These are phyloP conservation scores for Pandemis cinnamomeana DNA, from an alignment of 2,888 invertebrate genomes.

Conservation along the genomic window DNA sequence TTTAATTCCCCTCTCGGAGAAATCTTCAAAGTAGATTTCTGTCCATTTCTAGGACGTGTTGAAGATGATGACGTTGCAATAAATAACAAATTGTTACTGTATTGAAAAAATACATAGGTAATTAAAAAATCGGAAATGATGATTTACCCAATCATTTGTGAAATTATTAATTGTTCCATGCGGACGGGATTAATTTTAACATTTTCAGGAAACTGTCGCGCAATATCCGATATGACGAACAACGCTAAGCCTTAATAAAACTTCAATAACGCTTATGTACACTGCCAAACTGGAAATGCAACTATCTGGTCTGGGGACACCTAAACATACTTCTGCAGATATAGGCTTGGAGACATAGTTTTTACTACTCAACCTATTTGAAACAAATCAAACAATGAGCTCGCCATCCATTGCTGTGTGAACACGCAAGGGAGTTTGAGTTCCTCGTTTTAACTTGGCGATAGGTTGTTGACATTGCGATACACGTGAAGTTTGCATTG, in stretches of 20 bases:
- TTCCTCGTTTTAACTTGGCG: slow-evolving; percentile 45
- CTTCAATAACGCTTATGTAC: slow-evolving; percentile 70
- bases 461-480: slow-evolving; percentile 50
- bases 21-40: too few relatives aligned
- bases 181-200: background rate
- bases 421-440: slow-evolving; percentile 15
- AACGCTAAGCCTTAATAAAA: slow-evolving; percentile 76
- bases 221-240: slow-evolving; percentile 52
- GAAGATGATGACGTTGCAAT: too few relatives aligned
- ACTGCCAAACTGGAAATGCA: slow-evolving; percentile 75
- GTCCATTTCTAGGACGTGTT: too few relatives aligned
- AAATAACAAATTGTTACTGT: too few relatives aligned
- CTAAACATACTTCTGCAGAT: slow-evolving; percentile 76
- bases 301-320: slow-evolving; percentile 78
- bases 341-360: slow-evolving; percentile 79
- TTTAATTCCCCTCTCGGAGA: too few relatives aligned
- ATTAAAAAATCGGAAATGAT: background rate
- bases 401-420: slow-evolving; percentile 55
- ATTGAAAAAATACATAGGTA: background rate
- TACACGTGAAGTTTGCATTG: slow-evolving; percentile 50
- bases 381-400: slow-evolving; percentile 53
- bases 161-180: background rate
- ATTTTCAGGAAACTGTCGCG: background rate
- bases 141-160: background rate
- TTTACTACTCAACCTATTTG: slow-evolving; percentile 62